Evolutionary conservation across 2,888 invertebrate species (phyloP).

Genomic region (Bimastos eiseni): DNA sequence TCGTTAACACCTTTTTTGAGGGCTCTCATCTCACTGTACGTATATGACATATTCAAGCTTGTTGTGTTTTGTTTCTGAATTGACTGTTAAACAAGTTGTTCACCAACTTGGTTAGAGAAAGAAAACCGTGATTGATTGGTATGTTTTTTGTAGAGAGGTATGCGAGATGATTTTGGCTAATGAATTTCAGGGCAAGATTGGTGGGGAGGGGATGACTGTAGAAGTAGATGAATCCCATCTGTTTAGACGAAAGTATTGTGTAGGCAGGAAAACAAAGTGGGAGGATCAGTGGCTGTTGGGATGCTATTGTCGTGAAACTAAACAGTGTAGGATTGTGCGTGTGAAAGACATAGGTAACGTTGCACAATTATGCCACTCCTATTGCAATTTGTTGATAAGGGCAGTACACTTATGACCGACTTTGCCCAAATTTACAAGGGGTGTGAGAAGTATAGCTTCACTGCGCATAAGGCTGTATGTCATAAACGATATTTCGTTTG

Average conservation of each 20-base stretch:
- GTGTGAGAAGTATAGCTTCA: background rate
- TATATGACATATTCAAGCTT: too few relatives aligned
- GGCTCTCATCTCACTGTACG: too few relatives aligned
- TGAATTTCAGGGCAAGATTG: background rate
- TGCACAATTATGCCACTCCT: background rate
- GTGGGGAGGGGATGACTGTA: background rate
- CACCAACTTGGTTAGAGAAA: background rate
- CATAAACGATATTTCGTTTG: background rate
- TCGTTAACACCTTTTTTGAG: too few relatives aligned
- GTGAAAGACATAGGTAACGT: background rate
- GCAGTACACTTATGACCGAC: background rate
- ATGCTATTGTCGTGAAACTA: background rate
- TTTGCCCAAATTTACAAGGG: background rate
- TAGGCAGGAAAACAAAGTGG: background rate
- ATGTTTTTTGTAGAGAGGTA: background rate
- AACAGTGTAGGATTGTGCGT: background rate
- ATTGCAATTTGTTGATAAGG: background rate
- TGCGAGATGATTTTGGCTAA: background rate
- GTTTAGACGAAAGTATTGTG: background rate
- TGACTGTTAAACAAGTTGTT: background rate
- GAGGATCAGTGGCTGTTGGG: background rate
- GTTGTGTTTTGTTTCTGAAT: too few relatives aligned
- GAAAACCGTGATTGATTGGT: too few relatives aligned
- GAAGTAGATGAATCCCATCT: background rate
- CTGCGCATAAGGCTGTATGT: background rate